These are phyloP conservation scores for Hemaris fuciformis DNA, from an alignment of 2,888 invertebrate genomes.

Conservation along the genomic window DNA sequence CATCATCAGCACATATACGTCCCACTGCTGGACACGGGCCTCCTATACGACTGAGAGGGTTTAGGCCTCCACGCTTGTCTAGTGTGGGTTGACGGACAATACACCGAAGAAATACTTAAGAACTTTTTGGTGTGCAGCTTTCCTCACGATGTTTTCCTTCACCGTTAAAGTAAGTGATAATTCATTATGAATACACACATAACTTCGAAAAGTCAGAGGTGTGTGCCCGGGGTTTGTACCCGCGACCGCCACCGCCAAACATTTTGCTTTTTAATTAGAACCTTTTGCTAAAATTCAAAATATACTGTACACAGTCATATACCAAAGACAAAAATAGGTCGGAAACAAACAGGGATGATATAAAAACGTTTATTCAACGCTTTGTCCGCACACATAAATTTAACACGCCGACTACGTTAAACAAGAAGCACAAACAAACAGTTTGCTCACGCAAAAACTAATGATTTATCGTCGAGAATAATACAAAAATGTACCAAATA, in stretches of 20 bases:
- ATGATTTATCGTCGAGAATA: not conserved
- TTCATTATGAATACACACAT: not conserved
- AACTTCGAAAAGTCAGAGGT: not conserved
- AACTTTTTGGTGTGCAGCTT: too few relatives aligned
- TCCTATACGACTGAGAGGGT: too few relatives aligned
- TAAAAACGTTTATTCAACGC: conserved; percentile 10
- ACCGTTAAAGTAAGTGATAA: too few relatives aligned
- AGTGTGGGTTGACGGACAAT: too few relatives aligned
- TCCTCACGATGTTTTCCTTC: too few relatives aligned
- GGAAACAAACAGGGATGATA: not conserved
- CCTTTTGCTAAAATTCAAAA: not conserved
- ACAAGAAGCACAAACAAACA: not conserved
- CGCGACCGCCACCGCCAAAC: not conserved
- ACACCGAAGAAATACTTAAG: too few relatives aligned
- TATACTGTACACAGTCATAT: not conserved
- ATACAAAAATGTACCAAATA: not conserved
- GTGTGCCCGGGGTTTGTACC: not conserved
- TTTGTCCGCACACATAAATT: conserved; percentile 7
- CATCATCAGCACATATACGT: too few relatives aligned
- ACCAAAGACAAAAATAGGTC: not conserved
- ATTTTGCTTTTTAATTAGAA: not conserved
- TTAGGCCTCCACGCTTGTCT: too few relatives aligned
- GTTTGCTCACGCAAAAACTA: not conserved
- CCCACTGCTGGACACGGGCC: too few relatives aligned
- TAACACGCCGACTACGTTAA: conserved; percentile 1